Conservation (phyloP, 92 coral and sea anemone genomes). For the Muricea muricata region DNA sequence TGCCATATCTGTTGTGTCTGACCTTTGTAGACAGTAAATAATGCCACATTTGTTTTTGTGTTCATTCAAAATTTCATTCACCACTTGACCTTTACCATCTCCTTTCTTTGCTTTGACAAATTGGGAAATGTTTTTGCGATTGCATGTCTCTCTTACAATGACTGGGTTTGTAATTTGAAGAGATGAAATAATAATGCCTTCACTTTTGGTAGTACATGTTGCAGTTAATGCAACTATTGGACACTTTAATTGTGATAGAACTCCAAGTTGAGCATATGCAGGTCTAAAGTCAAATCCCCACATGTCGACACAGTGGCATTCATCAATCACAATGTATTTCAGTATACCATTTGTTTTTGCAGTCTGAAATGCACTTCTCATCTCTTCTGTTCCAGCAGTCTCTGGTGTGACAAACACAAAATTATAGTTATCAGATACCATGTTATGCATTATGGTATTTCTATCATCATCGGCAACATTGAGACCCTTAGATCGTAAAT, state of each 20-base stretch:
- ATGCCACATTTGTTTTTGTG: slow-evolving; percentile 59
- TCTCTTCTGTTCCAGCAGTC: background rate
- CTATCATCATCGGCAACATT: slow-evolving; percentile 54
- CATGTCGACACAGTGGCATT: slow-evolving; percentile 67
- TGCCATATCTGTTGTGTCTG: slow-evolving; percentile 43
- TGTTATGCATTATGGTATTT: slow-evolving; percentile 34
- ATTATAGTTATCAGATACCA: slow-evolving; percentile 7
- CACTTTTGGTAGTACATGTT: slow-evolving; percentile 33
- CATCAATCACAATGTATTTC: slow-evolving; percentile 60
- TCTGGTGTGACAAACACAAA: background rate
- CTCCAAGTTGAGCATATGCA: slow-evolving; percentile 54
- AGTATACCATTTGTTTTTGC: slow-evolving; percentile 9
- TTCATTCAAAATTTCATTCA: background rate
- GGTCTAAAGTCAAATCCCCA: slow-evolving; percentile 77
- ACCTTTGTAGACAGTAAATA: slow-evolving; percentile 57
- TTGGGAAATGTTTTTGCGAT: slow-evolving; percentile 27
- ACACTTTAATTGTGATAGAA: slow-evolving; percentile 20
- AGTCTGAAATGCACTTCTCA: background rate
- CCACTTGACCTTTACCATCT: slow-evolving; percentile 53
- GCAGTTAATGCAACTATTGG: slow-evolving; percentile 50
- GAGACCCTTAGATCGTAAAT: slow-evolving; percentile 41
- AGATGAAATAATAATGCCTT: slow-evolving; percentile 5
- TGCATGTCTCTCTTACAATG: slow-evolving; percentile 36
- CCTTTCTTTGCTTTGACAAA: slow-evolving; percentile 38
- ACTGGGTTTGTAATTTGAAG: slow-evolving; percentile 3